phyloP scores from a whole-genome alignment of 2,888 invertebrate genomes.

The Monopis laevigella region DNA sequence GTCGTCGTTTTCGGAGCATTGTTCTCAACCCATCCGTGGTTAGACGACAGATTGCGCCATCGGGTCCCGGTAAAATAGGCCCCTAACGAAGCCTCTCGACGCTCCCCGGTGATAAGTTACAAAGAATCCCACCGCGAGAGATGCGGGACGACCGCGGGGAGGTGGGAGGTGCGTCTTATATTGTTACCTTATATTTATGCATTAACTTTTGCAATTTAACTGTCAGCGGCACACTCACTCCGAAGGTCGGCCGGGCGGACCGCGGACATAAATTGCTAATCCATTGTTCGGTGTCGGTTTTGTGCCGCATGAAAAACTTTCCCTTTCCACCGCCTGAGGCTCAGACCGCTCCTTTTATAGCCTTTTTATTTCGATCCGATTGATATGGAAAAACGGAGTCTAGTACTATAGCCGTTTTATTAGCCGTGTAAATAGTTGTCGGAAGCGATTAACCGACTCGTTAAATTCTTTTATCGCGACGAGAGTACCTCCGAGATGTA shows the following conservation, averaged over 20 bases:
- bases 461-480: slow-evolving; percentile 29
- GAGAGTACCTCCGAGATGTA: slow-evolving; percentile 17
- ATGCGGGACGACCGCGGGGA: neutral
- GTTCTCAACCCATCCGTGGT: too few relatives aligned
- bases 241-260: slow-evolving; percentile 12
- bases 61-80: too few relatives aligned
- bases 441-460: slow-evolving; percentile 35
- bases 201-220: slow-evolving; percentile 59
- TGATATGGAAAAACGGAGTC: slow-evolving; percentile 18
- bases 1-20: too few relatives aligned
- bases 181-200: slow-evolving; percentile 61
- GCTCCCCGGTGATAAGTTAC: too few relatives aligned
- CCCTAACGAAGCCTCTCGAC: too few relatives aligned
- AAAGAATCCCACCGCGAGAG: neutral
- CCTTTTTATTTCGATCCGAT: slow-evolving; percentile 14
- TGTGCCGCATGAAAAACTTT: slow-evolving; percentile 15
- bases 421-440: slow-evolving; percentile 17
- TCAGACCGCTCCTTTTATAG: slow-evolving; percentile 18
- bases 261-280: slow-evolving; percentile 18
- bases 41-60: too few relatives aligned
- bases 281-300: slow-evolving; percentile 17
- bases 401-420: slow-evolving; percentile 13
- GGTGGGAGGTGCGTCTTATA: slow-evolving; percentile 24
- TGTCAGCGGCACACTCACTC: slow-evolving; percentile 37
- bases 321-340: slow-evolving; percentile 21